Base-by-base conservation (phyloP, 92 coral and sea anemone species). In the Zoanthus sociatus region DNA sequence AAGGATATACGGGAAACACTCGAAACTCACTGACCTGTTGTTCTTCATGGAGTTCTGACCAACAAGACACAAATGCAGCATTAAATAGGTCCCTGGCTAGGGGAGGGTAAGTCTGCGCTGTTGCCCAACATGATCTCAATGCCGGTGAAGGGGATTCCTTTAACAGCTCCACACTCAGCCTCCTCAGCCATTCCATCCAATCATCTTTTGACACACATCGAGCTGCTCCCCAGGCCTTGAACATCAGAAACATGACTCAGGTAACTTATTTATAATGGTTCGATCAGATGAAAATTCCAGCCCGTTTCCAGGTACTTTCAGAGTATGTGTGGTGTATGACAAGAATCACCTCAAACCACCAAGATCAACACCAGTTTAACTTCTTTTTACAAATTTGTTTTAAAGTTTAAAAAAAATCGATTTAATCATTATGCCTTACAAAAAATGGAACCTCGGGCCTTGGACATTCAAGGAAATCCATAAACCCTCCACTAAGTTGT, bases 121-220 rank as follows among this genome's bases (percentile, higher is more conserved):
- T 93, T 16, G 99, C 94, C 97, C 97, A 95, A 77, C 99, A 94
- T 6, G 99, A 95, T 77, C 99, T 91, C 68, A 97, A 70, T 5
- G 99, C 95, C 15, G 99, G 99, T 0, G 99, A 97, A n/a, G 99
- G 99, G 4, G 99, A 97, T 69, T 97, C 99, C 84, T 95, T 97
- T 66, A 97, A 93, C 55, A 97, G 87, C 87, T 97, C 99, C 50
- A 95, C 95, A 82, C 99, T 97, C 37, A 97, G 92, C 47, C 99
- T 83, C 54, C 99, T 89, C 42, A 95, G 83, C 99, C 99, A 97
- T 72, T 97, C 99, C 92, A 95, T 88, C 99, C 99, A 97, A 88
- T 97, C 99, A 71, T 97, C 99, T 76, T 97, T 97, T 6, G 99
- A 97, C 44, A 97, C 99, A 31, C 99, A 97, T 30, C 99, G 83